Base-by-base conservation (phyloP, 2,888 invertebrate genomes). In the Mesorhabditis spiculigera region DNA sequence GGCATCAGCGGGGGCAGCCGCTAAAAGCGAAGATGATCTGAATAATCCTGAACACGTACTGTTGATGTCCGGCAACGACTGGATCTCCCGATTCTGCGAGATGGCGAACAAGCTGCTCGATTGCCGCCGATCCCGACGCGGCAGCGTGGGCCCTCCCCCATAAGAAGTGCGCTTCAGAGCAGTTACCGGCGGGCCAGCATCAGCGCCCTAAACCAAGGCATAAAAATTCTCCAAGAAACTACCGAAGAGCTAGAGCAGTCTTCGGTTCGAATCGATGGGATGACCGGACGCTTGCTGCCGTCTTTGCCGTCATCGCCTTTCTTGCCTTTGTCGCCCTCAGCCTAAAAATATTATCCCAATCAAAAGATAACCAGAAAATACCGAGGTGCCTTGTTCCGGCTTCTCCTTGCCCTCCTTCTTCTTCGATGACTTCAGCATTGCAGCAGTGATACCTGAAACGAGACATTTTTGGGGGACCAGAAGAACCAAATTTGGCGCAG, bases 31-130 rank as follows among this genome's bases (percentile, higher is more conserved):
- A 69, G 16, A 6, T 61, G 13, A 66, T 28, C 10, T 44, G 13
- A 64, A 10, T 43, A 5, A 5, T 10, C 6, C 10, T 8, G 6
- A 61, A 3, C 28, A 28, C 28, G 28, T 28, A 95, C 96, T 95
- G 91, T 93, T 93, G 68, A 97, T 89, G 63, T 90, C 90, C 65
- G 95, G 93, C 80, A 97, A 89, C 87, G 93, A 92, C 86, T 93
- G 92, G 79, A 97, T 90, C 89, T 97, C 96, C 86, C 94, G 91
- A 67, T 79, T 78, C 62, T 74, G 72, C 4, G 79, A 78, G 62
- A 81, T 78, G 66, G 70, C 76, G 73, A 82, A 82, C 63, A 80
- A 68, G 44, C 79, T 79, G 63, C 79, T 79, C 8, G 81, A 81
- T 68, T 78, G 77, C 6, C 81, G 75, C 6, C 81, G 71, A 44